Conservation (phyloP, 2,113 vertebrate genomes). For the Channa argus region DNA sequence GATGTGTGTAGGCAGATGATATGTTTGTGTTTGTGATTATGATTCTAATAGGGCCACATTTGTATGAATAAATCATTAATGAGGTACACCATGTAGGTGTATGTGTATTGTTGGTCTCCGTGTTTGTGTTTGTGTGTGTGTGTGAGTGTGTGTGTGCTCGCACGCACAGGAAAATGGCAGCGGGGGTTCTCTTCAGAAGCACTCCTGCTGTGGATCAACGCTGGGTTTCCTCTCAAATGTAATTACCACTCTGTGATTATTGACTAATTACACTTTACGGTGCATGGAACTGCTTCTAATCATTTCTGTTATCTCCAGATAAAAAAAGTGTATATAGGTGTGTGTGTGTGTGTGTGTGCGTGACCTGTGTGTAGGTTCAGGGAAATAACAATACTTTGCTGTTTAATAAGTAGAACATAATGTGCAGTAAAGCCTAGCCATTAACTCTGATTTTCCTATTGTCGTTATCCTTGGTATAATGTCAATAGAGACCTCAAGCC, state of each 20-base stretch:
- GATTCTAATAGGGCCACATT: constrained; percentile 29
- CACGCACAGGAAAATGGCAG: constrained; percentile 49
- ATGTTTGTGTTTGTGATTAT: constrained; percentile 56
- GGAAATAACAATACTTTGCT: constrained; percentile 36
- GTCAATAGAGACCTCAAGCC: constrained; percentile 56
- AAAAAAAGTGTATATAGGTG: constrained; percentile 35
- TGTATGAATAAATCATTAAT: constrained; percentile 43
- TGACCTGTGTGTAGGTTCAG: constrained; percentile 32
- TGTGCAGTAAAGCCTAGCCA: constrained; percentile 49
- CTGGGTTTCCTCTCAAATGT: constrained; percentile 80
- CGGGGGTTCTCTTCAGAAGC: constrained; percentile 63
- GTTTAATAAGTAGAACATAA: constrained; percentile 13
- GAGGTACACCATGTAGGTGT: constrained; percentile 27
- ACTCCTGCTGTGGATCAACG: constrained; percentile 77
- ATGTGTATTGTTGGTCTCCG: constrained; percentile 27
- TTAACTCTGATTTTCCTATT: constrained; percentile 59
- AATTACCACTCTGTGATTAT: constrained; percentile 85
- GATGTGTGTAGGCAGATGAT: constrained; percentile 37
- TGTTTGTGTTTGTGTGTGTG: constrained; percentile 8
- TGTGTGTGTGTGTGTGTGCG: too few species aligned
- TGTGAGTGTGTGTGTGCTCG: constrained; percentile 18
- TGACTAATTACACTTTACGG: constrained; percentile 85
- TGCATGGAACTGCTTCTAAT: constrained; percentile 67
- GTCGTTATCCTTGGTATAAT: constrained; percentile 71
- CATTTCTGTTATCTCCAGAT: constrained; percentile 69